Base-by-base conservation (phyloP, 2,888 invertebrate species). In the Gymnoscelis rufifasciata region DNA sequence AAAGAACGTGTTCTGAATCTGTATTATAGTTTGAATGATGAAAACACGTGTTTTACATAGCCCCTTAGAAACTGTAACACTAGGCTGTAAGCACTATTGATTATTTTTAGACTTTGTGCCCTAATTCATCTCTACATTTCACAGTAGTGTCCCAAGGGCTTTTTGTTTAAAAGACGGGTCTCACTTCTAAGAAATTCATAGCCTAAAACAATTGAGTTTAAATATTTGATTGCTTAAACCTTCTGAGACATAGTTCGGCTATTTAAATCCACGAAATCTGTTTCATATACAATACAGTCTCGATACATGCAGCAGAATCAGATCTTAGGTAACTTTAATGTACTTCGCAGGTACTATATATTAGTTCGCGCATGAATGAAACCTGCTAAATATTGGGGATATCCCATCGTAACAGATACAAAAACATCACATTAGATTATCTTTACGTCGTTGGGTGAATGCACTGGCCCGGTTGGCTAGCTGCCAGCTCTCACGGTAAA, bases 391-490 rank as follows among this genome's bases (percentile, higher is more conserved):
- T 64, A 67, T 74, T 74, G 63, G 64, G 69, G 66, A 68, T 69
- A 67, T 66, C 67, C 68, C 64, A 55, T 52, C 60, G 59, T 66
- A 68, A 60, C 60, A 60, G 54, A 67, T 68, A 74, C 75, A 77
- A 82, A 80, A 79, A 82, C 78, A 80, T 75, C 64, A 71, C 62
- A 51, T 56, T 74, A 36, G 73, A 74, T 78, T 71, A 77, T 75
- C 67, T 74, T 68, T 68, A 69, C 70, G 63, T 64, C 64, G 66
- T 59, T 72, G 74, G 84, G 83, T 88, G 83, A 87, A 88, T 79
- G 88, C 74, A 80, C 86, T 84, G 87, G 72, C 87, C 84, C 72
- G 84, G 67, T 86, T 87, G 87, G 87, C 83, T 50, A 71, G 58
- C 43, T 60, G 84, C 88, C 88, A 88, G 72, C 75, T 81, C 83